A percentile compares a stretch with the other conserved stretches of the same genome.
Conservation (phyloP, 2,888 invertebrate species). For the Temnothorax ravouxi region DNA sequence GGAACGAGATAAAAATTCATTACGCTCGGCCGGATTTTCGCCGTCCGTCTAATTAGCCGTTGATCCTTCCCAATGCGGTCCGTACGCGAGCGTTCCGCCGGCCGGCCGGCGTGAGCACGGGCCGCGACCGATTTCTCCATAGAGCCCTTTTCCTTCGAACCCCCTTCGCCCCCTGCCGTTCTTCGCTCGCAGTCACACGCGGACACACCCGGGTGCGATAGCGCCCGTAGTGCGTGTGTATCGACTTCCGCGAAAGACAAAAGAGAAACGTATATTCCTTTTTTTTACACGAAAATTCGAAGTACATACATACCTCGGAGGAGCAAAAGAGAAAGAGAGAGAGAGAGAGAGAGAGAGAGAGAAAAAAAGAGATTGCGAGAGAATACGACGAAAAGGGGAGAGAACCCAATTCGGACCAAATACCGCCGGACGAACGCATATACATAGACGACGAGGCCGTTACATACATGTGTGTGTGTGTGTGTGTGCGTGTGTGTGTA, state of each 20-base stretch:
- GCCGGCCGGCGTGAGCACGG: background rate
- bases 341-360: background rate
- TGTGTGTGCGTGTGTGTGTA: too few relatives aligned
- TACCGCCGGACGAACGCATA: conserved; percentile 78
- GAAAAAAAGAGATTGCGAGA: background rate
- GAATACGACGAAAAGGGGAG: conserved; percentile 56
- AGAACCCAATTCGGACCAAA: conserved; percentile 82
- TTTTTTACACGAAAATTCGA: conserved; percentile 69
- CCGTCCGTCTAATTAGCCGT: conserved; percentile 26
- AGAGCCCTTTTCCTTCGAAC: conserved; percentile 35
- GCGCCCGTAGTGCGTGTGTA: conserved; percentile 49
- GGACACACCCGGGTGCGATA: conserved; percentile 45
- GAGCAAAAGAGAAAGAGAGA: conserved; percentile 27
- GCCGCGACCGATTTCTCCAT: conserved; percentile 18
- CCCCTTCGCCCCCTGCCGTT: background rate
- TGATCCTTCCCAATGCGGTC: background rate
- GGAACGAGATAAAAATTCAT: conserved; percentile 34
- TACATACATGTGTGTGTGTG: conserved; percentile 24
- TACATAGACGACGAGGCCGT: conserved; percentile 35
- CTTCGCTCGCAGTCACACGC: conserved; percentile 24
- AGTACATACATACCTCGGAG: conserved; percentile 67
- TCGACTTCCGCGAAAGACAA: conserved; percentile 64
- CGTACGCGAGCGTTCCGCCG: background rate
- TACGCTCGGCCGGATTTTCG: background rate
- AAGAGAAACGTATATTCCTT: conserved; percentile 58